Evolutionary conservation across 2,113 vertebrate species (phyloP).

Genomic region (Equus quagga): DNA sequence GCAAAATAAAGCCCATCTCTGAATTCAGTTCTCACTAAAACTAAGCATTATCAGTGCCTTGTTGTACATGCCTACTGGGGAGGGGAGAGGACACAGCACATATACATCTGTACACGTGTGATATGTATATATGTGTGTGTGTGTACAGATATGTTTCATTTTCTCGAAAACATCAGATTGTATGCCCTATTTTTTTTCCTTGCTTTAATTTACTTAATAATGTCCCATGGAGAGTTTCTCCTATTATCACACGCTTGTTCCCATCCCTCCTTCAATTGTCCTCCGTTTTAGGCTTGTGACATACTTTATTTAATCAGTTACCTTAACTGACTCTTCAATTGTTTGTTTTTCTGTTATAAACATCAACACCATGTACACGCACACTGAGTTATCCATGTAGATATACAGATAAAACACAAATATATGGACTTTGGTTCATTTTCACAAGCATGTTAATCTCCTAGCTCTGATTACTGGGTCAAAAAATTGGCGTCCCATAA

Average conservation of each 20-base stretch:
- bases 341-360: neutral
- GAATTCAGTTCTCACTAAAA: neutral
- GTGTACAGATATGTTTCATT: neutral
- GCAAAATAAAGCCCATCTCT: neutral
- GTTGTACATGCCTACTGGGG: too few relatives aligned
- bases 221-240: neutral
- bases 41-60: neutral
- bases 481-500: neutral
- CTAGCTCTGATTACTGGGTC: neutral
- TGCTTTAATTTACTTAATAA: neutral
- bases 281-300: neutral
- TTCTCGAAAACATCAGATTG: neutral
- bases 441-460: neutral
- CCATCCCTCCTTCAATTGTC: neutral
- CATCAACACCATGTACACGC: neutral
- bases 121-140: rapidly evolving
- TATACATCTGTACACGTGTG: rapidly evolving
- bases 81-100: rapidly evolving
- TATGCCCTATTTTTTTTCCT: neutral
- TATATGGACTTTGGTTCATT: neutral
- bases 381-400: neutral
- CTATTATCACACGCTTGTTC: too few relatives aligned
- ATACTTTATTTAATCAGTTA: neutral
- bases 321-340: neutral
- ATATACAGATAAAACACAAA: neutral